A percentile compares a stretch with the other conserved stretches of the same genome.
phyloP scores from a whole-genome alignment of 2,797 vertebrate species.

The Syngnathus acus region DNA sequence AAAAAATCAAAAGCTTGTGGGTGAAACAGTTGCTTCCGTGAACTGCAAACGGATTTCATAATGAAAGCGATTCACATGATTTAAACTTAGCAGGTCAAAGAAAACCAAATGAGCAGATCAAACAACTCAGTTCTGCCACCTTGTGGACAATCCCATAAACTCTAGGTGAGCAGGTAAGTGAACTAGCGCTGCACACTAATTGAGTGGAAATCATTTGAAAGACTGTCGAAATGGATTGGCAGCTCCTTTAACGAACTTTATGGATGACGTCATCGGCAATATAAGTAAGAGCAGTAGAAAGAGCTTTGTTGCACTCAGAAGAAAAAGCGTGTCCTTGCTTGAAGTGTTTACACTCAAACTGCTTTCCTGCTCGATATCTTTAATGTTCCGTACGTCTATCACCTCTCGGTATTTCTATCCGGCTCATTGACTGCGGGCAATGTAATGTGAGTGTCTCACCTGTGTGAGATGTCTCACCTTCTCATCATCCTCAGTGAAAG shows the following conservation, averaged over 20 bases:
- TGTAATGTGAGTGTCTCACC: background rate
- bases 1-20: background rate
- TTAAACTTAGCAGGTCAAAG: background rate
- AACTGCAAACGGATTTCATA: slow-evolving; percentile 11
- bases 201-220: background rate
- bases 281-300: background rate
- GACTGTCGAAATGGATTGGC: background rate
- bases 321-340: background rate
- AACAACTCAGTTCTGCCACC: slow-evolving; percentile 49
- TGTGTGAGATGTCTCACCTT: slow-evolving; percentile 54
- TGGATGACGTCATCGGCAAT: background rate
- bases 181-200: background rate
- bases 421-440: background rate
- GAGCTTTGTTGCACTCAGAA: background rate
- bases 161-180: background rate
- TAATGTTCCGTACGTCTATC: slow-evolving; percentile 14
- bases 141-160: slow-evolving; percentile 38
- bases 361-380: slow-evolving; percentile 6
- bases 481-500: slow-evolving; percentile 76
- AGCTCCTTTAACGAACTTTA: background rate
- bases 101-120: slow-evolving; percentile 6
- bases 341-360: slow-evolving; percentile 4
- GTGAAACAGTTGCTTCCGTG: background rate
- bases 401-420: background rate
- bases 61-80: background rate